Conservation (phyloP, 2,888 invertebrate genomes). For the Gnatocerus cornutus region DNA sequence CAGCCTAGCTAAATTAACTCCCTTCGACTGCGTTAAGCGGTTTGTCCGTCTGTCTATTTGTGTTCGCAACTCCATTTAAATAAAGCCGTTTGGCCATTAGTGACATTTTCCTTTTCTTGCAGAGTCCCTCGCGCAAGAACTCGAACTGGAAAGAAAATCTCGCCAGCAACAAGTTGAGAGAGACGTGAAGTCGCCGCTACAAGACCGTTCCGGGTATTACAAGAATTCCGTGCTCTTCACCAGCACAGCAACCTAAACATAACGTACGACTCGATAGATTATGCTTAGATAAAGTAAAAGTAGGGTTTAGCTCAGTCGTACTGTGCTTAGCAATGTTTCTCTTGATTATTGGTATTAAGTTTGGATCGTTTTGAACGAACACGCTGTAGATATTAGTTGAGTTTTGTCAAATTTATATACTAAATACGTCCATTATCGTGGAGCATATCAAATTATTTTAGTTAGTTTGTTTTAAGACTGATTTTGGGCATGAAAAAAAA, state of each 20-base stretch:
- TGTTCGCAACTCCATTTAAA: constrained; percentile 18
- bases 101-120: constrained; percentile 68
- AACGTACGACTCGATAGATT: constrained; percentile 27
- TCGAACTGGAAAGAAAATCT: constrained; percentile 90
- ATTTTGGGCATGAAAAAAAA: constrained; percentile 49
- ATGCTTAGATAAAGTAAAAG: constrained; percentile 30
- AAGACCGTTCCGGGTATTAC: constrained; percentile 88
- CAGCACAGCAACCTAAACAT: constrained; percentile 84
- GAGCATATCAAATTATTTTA: constrained; percentile 51
- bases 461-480: constrained; percentile 53
- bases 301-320: constrained; percentile 27
- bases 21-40: constrained; percentile 53
- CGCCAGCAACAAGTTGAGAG: constrained; percentile 86
- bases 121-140: constrained; percentile 90
- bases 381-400: constrained; percentile 38
- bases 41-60: constrained; percentile 45
- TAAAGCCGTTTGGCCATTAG: background rate
- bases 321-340: constrained; percentile 42
- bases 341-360: constrained; percentile 35
- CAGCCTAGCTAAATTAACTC: constrained; percentile 69
- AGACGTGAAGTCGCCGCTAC: constrained; percentile 89
- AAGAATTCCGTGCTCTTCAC: constrained; percentile 93
- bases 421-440: constrained; percentile 53
- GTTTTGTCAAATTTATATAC: constrained; percentile 28
- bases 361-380: constrained; percentile 36